Evolutionary conservation across 2,113 vertebrate species (phyloP).

Genomic region (Cranoglanis bouderius): DNA sequence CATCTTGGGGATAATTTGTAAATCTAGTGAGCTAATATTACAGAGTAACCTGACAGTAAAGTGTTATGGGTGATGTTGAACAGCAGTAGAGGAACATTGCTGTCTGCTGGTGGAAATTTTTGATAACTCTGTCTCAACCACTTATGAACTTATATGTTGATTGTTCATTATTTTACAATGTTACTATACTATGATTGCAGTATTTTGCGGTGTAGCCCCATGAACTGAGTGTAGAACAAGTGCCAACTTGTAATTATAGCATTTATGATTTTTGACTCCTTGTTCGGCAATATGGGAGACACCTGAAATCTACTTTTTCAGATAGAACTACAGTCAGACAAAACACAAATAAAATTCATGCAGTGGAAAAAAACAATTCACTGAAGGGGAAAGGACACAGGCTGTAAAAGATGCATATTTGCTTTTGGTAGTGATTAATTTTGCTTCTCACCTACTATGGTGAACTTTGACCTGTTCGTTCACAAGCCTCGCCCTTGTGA

Average conservation of each 20-base stretch:
- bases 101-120: too few relatives aligned
- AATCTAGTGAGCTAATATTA: not conserved
- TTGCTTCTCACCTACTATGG: not conserved
- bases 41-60: not conserved
- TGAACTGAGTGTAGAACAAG: too few relatives aligned
- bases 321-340: too few relatives aligned
- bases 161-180: not conserved
- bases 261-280: too few relatives aligned
- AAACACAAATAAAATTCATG: too few relatives aligned
- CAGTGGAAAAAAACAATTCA: not conserved
- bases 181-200: not conserved
- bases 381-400: too few relatives aligned
- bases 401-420: too few relatives aligned
- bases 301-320: too few relatives aligned
- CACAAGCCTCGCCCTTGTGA: not conserved
- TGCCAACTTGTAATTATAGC: too few relatives aligned
- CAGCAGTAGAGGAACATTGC: not conserved
- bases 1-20: not conserved
- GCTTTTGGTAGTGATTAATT: not conserved
- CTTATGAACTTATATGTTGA: not conserved
- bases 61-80: not conserved
- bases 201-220: too few relatives aligned
- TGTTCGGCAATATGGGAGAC: too few relatives aligned
- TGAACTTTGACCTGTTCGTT: not conserved
- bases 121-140: not conserved